Evolutionary conservation across 2,888 invertebrate species (phyloP).

Genomic region (Acanthosoma haemorrhoidale): DNA sequence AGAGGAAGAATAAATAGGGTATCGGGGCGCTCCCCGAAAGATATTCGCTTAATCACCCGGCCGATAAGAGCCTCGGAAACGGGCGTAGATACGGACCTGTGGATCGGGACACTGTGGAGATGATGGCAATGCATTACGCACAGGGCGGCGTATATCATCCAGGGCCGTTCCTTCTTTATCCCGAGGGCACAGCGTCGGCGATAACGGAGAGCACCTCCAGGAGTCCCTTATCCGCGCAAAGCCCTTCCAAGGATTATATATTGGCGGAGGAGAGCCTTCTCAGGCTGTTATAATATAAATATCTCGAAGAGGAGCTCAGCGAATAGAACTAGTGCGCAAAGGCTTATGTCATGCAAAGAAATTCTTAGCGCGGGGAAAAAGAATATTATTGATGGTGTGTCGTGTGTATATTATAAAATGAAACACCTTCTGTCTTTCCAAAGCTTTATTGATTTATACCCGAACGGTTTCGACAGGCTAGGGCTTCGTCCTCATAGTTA

Average conservation of each 20-base stretch:
- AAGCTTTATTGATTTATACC: too few species aligned
- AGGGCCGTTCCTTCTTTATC: conserved; percentile 7
- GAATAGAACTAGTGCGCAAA: too few species aligned
- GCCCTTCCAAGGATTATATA: background rate
- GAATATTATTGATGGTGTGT: too few species aligned
- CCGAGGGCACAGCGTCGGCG: background rate
- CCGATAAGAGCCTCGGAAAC: conserved; percentile 4
- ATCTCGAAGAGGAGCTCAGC: too few species aligned
- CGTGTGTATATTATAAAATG: too few species aligned
- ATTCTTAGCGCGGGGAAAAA: too few species aligned
- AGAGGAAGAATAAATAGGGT: conserved; percentile 1
- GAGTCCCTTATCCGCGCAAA: background rate
- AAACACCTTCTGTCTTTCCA: too few species aligned
- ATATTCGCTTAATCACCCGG: conserved; percentile 8
- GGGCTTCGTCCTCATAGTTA: too few species aligned
- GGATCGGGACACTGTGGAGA: conserved; percentile 1
- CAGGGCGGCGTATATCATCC: background rate
- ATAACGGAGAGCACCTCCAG: background rate
- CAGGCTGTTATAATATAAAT: too few species aligned
- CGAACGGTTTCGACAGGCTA: too few species aligned
- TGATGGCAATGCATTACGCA: conserved; percentile 13
- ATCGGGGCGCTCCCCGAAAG: background rate
- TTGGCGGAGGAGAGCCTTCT: background rate
- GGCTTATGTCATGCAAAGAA: too few species aligned
- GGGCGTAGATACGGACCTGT: conserved; percentile 15